These are phyloP conservation scores for Porphyrio hochstetteri DNA, from an alignment of 2,113 vertebrate genomes.

Conservation along the genomic window DNA sequence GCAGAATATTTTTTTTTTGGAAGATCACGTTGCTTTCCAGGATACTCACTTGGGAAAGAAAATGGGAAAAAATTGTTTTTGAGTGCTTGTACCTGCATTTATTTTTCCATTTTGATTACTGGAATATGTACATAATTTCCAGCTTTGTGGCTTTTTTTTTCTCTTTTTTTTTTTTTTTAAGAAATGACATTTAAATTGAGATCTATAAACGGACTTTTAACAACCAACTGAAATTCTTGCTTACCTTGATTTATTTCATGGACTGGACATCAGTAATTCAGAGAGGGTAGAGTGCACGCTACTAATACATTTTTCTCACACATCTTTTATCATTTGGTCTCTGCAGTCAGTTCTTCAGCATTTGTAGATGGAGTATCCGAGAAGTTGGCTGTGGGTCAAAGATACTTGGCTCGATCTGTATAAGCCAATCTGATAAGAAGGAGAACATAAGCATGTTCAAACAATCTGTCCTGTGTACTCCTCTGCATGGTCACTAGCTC, in stretches of 20 bases:
- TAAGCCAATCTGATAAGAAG: not conserved
- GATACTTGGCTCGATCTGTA: not conserved
- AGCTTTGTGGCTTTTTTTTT: not conserved
- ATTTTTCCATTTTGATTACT: not conserved
- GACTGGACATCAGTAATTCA: not conserved
- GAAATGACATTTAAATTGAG: not conserved
- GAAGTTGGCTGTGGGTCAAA: not conserved
- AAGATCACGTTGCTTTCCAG: not conserved
- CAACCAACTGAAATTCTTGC: not conserved
- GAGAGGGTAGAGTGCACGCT: not conserved
- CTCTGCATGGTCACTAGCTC: not conserved
- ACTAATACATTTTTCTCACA: not conserved
- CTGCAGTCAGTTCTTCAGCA: not conserved
- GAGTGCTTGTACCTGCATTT: not conserved
- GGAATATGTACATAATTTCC: not conserved
- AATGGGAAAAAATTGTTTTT: not conserved
- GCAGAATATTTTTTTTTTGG: not conserved
- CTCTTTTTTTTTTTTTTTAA: not conserved
- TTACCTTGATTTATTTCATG: not conserved
- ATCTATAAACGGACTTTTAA: not conserved
- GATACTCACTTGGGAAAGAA: not conserved
- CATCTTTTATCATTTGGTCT: not conserved
- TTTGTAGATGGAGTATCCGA: not conserved
- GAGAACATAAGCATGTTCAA: not conserved
- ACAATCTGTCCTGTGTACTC: not conserved